Evolutionary conservation across 2,888 invertebrate genomes (phyloP).

Genomic region (Drosophila algonquin): DNA sequence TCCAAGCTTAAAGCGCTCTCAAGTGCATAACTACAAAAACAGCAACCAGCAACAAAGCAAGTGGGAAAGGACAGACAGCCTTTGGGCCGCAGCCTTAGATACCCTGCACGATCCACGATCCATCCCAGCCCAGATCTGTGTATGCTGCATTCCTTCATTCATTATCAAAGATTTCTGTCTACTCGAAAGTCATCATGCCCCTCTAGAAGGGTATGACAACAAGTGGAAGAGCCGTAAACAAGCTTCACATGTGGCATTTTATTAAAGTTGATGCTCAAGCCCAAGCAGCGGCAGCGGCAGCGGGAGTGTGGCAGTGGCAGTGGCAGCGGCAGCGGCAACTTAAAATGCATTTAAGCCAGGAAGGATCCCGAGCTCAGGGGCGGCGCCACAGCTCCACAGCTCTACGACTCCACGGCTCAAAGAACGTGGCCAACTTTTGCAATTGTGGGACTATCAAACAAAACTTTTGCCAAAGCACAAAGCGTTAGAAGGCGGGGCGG

Average conservation of each 20-base stretch:
- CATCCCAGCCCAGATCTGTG: too few species aligned
- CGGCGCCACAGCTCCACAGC: background rate
- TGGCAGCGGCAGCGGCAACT: constrained; percentile 33
- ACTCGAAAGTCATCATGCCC: background rate
- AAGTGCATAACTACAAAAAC: constrained; percentile 69
- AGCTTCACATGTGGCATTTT: constrained; percentile 61
- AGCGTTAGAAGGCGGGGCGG: constrained; percentile 8
- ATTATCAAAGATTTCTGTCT: background rate
- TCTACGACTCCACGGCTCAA: constrained; percentile 31
- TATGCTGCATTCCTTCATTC: too few species aligned
- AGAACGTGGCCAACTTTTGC: constrained; percentile 61
- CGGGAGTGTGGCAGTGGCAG: background rate
- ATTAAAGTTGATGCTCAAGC: constrained; percentile 57
- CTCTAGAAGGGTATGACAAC: constrained; percentile 11
- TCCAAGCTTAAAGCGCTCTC: constrained; percentile 68
- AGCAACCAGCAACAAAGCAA: constrained; percentile 28
- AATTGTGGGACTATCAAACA: constrained; percentile 63
- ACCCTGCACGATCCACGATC: background rate
- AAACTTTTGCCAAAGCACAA: constrained; percentile 67
- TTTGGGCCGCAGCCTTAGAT: background rate
- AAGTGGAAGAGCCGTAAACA: constrained; percentile 32
- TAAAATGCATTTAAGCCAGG: constrained; percentile 67
- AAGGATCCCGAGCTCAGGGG: constrained; percentile 41
- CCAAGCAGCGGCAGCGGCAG: constrained; percentile 3
- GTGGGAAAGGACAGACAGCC: constrained; percentile 3